Conservation (phyloP, 2,113 vertebrate genomes). For the Indicator maculatus region DNA sequence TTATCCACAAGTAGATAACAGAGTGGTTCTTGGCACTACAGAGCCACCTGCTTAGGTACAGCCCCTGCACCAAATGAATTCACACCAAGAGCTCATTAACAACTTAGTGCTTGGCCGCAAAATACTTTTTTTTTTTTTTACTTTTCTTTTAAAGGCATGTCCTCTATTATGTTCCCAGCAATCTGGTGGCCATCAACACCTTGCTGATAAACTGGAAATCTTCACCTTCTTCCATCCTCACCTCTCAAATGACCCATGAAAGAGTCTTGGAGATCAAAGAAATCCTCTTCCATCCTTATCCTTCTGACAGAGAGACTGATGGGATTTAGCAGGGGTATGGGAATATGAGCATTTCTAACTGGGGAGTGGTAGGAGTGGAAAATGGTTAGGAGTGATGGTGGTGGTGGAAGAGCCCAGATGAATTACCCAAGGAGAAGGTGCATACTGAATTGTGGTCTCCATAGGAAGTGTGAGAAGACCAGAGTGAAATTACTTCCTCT, state of each 20-base stretch:
- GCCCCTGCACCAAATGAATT: background rate
- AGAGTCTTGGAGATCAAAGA: slow-evolving; percentile 75
- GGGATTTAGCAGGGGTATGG: slow-evolving; percentile 72
- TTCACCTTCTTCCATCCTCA: slow-evolving; percentile 61
- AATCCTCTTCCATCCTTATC: slow-evolving; percentile 4
- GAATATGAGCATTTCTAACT: slow-evolving; percentile 54
- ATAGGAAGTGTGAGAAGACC: slow-evolving; percentile 23
- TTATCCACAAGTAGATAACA: background rate
- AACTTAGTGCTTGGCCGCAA: slow-evolving; percentile 31
- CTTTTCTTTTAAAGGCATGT: background rate
- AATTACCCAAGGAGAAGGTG: slow-evolving; percentile 13
- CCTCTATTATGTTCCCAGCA: slow-evolving; percentile 44
- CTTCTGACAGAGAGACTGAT: slow-evolving; percentile 42
- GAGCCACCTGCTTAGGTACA: slow-evolving; percentile 33
- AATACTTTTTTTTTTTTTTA: background rate
- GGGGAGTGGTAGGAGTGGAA: slow-evolving; percentile 33
- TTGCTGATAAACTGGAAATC: slow-evolving; percentile 70
- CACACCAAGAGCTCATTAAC: slow-evolving; percentile 50
- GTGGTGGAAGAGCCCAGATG: background rate
- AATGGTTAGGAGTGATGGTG: background rate
- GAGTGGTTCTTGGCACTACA: background rate
- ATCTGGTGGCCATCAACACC: slow-evolving; percentile 58
- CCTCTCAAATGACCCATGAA: slow-evolving; percentile 70
- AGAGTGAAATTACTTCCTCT: slow-evolving; percentile 49
- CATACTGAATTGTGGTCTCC: background rate